Percentiles rank a stretch among this genome's conserved stretches.
phyloP scores from a whole-genome alignment of 2,888 invertebrate species.

The Acanthosepion pharaonis region DNA sequence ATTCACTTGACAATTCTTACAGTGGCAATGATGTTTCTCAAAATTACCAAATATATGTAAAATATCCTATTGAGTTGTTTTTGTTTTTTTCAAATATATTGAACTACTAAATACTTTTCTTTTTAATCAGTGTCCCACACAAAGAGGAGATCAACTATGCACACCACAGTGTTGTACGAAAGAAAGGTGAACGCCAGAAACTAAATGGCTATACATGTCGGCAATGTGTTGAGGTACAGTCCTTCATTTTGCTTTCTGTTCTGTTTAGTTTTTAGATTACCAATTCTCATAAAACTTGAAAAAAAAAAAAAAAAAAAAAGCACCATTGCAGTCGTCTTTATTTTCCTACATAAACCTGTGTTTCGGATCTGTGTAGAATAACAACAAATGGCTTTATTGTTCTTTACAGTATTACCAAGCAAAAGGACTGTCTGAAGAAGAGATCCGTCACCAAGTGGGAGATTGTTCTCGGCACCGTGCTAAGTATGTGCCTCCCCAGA shows the following conservation, averaged over 20 bases:
- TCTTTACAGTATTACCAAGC: conserved; percentile 69
- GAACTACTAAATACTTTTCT: neutral
- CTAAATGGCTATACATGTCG: conserved; percentile 70
- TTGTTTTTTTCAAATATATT: neutral
- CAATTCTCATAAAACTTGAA: too few relatives aligned
- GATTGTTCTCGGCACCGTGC: conserved; percentile 72
- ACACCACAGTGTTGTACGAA: conserved; percentile 70
- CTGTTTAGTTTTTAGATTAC: neutral
- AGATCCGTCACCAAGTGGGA: conserved; percentile 65
- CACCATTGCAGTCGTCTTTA: neutral
- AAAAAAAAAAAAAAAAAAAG: too few relatives aligned
- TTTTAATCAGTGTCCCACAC: conserved; percentile 59
- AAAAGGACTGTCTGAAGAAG: conserved; percentile 64
- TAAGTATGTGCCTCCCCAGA: conserved; percentile 66
- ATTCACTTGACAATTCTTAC: too few relatives aligned
- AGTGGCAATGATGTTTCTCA: too few relatives aligned
- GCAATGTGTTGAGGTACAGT: conserved; percentile 70
- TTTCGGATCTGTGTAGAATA: neutral
- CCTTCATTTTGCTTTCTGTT: neutral
- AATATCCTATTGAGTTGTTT: neutral
- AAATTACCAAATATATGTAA: neutral
- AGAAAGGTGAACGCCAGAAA: conserved; percentile 68
- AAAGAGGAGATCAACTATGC: conserved; percentile 60
- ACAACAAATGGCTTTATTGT: neutral
- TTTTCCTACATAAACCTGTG: neutral